These are phyloP conservation scores for Lepus timidus DNA, from an alignment of 2,113 vertebrate species.

Conservation along the genomic window DNA sequence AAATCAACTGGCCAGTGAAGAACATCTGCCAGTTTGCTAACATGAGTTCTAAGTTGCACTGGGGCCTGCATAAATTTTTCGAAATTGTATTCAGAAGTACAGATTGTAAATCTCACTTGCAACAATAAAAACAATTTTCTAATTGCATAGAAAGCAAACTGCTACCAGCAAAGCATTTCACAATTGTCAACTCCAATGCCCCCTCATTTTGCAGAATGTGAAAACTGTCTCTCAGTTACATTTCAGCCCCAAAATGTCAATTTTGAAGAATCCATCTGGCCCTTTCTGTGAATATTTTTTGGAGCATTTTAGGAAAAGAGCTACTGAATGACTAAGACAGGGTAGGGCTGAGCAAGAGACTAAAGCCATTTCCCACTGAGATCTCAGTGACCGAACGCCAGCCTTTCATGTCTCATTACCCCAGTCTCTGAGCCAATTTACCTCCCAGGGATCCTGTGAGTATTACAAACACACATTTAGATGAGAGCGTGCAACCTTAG, in stretches of 20 bases:
- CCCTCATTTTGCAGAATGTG: constrained; percentile 66
- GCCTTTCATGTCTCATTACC: constrained; percentile 73
- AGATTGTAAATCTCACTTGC: constrained; percentile 74
- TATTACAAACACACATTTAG: constrained; percentile 25
- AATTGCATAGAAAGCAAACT: constrained; percentile 71
- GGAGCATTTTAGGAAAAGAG: constrained; percentile 68
- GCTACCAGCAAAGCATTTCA: constrained; percentile 80
- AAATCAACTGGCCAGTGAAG: constrained; percentile 10
- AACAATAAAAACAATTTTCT: constrained; percentile 76
- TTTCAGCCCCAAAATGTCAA: constrained; percentile 70
- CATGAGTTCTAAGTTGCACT: constrained; percentile 48
- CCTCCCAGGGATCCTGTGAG: constrained; percentile 47
- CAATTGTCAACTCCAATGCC: constrained; percentile 67
- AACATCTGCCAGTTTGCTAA: constrained; percentile 69
- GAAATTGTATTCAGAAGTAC: constrained; percentile 67
- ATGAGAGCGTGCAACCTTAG: constrained; percentile 11
- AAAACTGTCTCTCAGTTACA: constrained; percentile 81
- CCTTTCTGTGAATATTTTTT: constrained; percentile 60
- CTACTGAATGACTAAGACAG: constrained; percentile 41
- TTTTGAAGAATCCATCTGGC: constrained; percentile 77
- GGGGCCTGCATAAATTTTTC: constrained; percentile 64
- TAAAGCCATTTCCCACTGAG: constrained; percentile 45
- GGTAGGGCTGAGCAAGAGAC: constrained; percentile 7
- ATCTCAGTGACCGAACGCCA: constrained; percentile 14
- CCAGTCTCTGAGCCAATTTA: constrained; percentile 53